Percentiles rank a stretch among this genome's conserved stretches.
These are phyloP conservation scores for Apogon talboti DNA, from an alignment of 2,797 vertebrate genomes.

Conservation along the genomic window DNA sequence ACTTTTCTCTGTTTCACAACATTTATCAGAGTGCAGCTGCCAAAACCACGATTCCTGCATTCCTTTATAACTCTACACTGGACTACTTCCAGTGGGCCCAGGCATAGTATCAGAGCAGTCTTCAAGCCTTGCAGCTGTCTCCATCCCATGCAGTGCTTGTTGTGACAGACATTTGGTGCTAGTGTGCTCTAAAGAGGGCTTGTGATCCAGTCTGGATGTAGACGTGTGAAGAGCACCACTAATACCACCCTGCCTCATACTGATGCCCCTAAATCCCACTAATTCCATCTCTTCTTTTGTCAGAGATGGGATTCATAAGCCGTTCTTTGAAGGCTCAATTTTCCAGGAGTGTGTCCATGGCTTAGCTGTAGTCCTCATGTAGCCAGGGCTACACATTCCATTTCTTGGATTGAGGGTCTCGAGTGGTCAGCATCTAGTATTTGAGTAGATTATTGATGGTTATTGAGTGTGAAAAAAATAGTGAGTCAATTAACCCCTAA, in stretches of 20 bases:
- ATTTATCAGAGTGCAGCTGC: slow-evolving; percentile 74
- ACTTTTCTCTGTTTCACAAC: slow-evolving; percentile 75
- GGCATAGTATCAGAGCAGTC: slow-evolving; percentile 57
- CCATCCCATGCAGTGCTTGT: slow-evolving; percentile 53
- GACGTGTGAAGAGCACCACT: slow-evolving; percentile 70
- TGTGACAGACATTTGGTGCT: slow-evolving; percentile 62
- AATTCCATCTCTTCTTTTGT: slow-evolving; percentile 82
- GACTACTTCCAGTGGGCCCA: slow-evolving; percentile 69
- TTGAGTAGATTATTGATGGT: slow-evolving; percentile 57
- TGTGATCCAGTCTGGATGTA: slow-evolving; percentile 63
- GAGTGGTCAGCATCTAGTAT: slow-evolving; percentile 47
- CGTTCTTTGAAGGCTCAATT: slow-evolving; percentile 78
- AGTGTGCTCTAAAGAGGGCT: slow-evolving; percentile 52
- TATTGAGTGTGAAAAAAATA: slow-evolving; percentile 48
- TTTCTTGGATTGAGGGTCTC: slow-evolving; percentile 44
- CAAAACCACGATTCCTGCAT: slow-evolving; percentile 75
- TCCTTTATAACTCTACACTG: slow-evolving; percentile 74
- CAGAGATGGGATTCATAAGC: slow-evolving; percentile 78
- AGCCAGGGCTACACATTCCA: slow-evolving; percentile 43
- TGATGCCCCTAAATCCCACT: slow-evolving; percentile 75
- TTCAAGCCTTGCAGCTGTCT: slow-evolving; percentile 71
- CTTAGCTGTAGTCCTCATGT: slow-evolving; percentile 58
- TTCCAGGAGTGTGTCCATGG: slow-evolving; percentile 75
- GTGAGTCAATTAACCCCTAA: slow-evolving; percentile 45
- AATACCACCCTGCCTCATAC: slow-evolving; percentile 66